Evolutionary conservation across 1,140 invertebrate genomes (phyloP).

Genomic region (Dinoponera quadriceps): DNA sequence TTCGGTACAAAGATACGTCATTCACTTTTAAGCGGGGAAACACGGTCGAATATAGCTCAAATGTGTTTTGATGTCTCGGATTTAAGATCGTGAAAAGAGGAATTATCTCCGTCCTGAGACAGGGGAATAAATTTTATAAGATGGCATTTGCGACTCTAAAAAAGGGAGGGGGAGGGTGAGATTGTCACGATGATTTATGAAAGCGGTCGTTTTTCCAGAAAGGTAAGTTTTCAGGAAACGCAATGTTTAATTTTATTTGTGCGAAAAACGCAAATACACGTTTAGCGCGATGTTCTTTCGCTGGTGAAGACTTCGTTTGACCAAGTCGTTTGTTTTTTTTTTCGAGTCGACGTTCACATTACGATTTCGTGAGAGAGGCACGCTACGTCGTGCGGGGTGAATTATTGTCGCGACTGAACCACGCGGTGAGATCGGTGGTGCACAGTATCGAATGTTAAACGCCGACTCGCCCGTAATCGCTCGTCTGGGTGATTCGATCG

Average conservation of each 20-base stretch:
- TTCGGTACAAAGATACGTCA: slow-evolving; percentile 32
- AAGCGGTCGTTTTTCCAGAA: not conserved
- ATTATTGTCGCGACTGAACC: slow-evolving; percentile 54
- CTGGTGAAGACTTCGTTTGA: slow-evolving; percentile 18
- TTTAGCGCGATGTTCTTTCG: slow-evolving; percentile 20
- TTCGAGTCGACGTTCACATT: slow-evolving; percentile 28
- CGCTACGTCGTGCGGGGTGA: slow-evolving; percentile 25
- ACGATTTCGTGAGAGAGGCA: slow-evolving; percentile 22
- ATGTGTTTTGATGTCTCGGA: not conserved
- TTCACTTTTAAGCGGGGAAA: not conserved
- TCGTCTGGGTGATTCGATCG: slow-evolving; percentile 16
- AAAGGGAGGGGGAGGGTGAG: not conserved
- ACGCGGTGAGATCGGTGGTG: slow-evolving; percentile 26
- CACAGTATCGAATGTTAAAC: slow-evolving; percentile 48
- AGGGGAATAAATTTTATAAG: slow-evolving; percentile 10
- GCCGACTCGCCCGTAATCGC: slow-evolving; percentile 27
- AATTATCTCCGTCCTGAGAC: not conserved
- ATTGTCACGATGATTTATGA: slow-evolving; percentile 1
- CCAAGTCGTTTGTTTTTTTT: not conserved
- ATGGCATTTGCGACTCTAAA: not conserved
- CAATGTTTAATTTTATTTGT: slow-evolving; percentile 17
- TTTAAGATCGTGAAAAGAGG: not conserved
- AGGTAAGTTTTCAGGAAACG: not conserved
- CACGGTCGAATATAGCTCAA: not conserved
- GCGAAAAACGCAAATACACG: slow-evolving; percentile 11